Base-by-base conservation (phyloP, 2,888 invertebrate genomes). In the Tineola bisselliella region DNA sequence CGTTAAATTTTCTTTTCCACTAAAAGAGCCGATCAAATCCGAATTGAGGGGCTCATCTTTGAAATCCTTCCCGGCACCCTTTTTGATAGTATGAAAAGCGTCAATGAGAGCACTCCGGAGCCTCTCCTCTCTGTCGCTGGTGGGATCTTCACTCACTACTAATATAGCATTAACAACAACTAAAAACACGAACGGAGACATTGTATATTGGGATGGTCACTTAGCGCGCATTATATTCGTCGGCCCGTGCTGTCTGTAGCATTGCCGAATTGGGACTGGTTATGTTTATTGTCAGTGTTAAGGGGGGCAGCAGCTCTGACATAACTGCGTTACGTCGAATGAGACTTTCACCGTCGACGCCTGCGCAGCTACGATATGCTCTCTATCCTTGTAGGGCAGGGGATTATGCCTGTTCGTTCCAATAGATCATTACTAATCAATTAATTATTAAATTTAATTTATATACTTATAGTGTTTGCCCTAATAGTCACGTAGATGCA, bases 21-120 rank as follows among this genome's bases (percentile, higher is more conserved):
- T 64, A 62, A 79, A 67, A 4, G 86, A 83, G 8, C 79, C 84
- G 33, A 81, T 76, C 59, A 87, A 68, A 63, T 82, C 86, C 0
- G 81, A 76, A 2, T 69, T 76, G 0, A 70, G 70, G n/a, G 73
- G 69, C 59, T 79, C 82, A 3, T 78, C 81, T 61, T 82, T 81
- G 54, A 77, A 65, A 38, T 82, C 84, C 64, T 78, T 83, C 0
- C 79, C 80, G 0, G 84, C 82, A 18, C 72, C 79, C 65, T 83
- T 82, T 64, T 87, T 87, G 43, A 87, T 87, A 65, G 71, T 84
- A 65, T 87, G 87, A 66, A 87, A 87, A 61, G 87, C 87, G 66
- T 87, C 86, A 44, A 87, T 86, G 61, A 87, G 67, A 61, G 70
- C 87, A 66, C 81, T 86, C 13, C 87, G 68, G 0, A 87, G 71